Conservation (phyloP, 2,888 invertebrate genomes). For the Conomelus anceps region DNA sequence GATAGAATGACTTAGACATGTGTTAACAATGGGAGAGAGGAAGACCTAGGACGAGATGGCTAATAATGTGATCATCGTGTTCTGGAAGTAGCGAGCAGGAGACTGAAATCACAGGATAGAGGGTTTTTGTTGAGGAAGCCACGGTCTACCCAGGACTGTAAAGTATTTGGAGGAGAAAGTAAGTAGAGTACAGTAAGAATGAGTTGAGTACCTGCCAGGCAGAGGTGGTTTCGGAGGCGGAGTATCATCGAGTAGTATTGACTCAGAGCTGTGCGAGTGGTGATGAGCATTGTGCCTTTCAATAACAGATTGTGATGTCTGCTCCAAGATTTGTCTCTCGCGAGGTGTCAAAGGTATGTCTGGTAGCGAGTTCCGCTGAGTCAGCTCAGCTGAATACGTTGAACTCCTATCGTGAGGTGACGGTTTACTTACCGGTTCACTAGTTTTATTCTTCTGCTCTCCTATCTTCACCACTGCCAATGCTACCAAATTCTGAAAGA, state of each 20-base stretch:
- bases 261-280: constrained; percentile 70
- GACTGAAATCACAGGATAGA: too few species aligned
- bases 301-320: constrained; percentile 43
- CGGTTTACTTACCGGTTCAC: constrained; percentile 25
- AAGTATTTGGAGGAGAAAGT: too few species aligned
- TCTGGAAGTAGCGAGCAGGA: too few species aligned
- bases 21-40: too few species aligned
- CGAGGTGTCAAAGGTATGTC: constrained; percentile 79
- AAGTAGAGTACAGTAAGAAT: too few species aligned
- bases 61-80: too few species aligned
- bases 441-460: constrained; percentile 44
- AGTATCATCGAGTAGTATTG: constrained; percentile 58
- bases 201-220: constrained; percentile 57
- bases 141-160: too few species aligned
- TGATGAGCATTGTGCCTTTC: constrained; percentile 35
- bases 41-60: too few species aligned
- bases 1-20: too few species aligned
- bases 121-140: too few species aligned
- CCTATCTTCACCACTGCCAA: constrained; percentile 78
- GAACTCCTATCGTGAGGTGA: constrained; percentile 29
- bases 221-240: constrained; percentile 85
- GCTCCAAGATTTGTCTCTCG: constrained; percentile 60
- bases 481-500: constrained; percentile 59
- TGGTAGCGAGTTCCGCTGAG: constrained; percentile 60
- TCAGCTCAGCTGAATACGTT: constrained; percentile 37